Base-by-base conservation (phyloP, 2,888 invertebrate genomes). In the Drosophila rellima region DNA sequence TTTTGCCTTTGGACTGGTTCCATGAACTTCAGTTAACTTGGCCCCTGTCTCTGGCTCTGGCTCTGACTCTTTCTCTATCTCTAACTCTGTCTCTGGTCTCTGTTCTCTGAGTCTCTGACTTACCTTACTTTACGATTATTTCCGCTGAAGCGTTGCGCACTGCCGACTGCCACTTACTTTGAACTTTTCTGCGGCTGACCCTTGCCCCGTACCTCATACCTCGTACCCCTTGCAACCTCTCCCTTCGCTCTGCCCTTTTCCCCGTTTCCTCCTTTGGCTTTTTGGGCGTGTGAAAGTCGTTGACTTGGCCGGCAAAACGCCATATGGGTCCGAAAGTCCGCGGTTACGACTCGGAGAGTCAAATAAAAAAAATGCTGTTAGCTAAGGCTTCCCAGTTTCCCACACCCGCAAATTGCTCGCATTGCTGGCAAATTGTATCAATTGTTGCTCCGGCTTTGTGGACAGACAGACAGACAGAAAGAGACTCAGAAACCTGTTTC, bases 41-140 rank as follows among this genome's bases (percentile, higher is more conserved):
- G 65, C 51, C 51, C 51, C 65, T 68, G 47, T 37, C 59, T 54
- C 50, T 71, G 61, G 39, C 59, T 54, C 50, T 71, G 61, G 39
- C 31, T 73, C 26, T 55, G n/a, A 37, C 55, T 59, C 55, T 54
- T 40, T 11, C 40, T 13, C 26, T 45, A 15, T 23, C 50, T 37
- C 40, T 57, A 35, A 35, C 52, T 56, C 65, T 68, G 47, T 37
- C 59, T 54, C 50, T 71, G 61, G 39, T 54, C 55, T 67, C 31
- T 70, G 50, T 50, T 44, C 55, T 63, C 13, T 56, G 35, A 59
- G 57, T 45, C 64, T 50, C 35, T 61, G 47, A 50, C 56, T 72
- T 80, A 80, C 79, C 87, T 83, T 72, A 85, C 80, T 85, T 88
- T 81, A 85, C 88, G 85, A 85, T 88, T 85, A 86, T 85, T 85